Conservation (phyloP, 2,113 vertebrate species). For the Sturnira hondurensis region DNA sequence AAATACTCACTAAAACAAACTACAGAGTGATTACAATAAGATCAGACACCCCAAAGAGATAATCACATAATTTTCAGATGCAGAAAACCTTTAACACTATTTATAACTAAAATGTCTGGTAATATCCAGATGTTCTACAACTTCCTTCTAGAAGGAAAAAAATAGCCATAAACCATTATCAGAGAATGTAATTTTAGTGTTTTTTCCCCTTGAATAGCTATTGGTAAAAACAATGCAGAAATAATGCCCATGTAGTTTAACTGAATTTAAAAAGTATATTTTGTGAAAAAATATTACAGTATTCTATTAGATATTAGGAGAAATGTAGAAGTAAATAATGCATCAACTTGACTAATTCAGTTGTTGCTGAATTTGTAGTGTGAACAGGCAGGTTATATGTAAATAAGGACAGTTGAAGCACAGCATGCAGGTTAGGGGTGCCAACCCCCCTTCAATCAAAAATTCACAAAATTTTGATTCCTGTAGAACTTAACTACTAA, state of each 20-base stretch:
- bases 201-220: slow-evolving; percentile 28
- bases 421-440: neutral
- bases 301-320: neutral
- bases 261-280: neutral
- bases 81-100: slow-evolving; percentile 27
- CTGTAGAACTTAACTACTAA: neutral
- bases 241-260: neutral
- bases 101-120: slow-evolving; percentile 33
- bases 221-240: slow-evolving; percentile 28
- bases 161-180: neutral
- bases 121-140: slow-evolving; percentile 36
- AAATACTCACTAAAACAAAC: neutral
- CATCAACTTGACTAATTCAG: neutral
- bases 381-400: neutral
- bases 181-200: slow-evolving; percentile 8
- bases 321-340: neutral
- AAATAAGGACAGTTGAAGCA: neutral
- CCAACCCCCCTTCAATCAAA: neutral
- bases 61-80: neutral
- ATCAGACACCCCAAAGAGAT: slow-evolving; percentile 36
- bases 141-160: slow-evolving; percentile 1
- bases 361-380: neutral
- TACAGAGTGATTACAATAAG: slow-evolving; percentile 31
- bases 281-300: neutral
- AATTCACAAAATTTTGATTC: neutral